Conservation (phyloP, 2,888 invertebrate species). For the Amiota mariae region DNA sequence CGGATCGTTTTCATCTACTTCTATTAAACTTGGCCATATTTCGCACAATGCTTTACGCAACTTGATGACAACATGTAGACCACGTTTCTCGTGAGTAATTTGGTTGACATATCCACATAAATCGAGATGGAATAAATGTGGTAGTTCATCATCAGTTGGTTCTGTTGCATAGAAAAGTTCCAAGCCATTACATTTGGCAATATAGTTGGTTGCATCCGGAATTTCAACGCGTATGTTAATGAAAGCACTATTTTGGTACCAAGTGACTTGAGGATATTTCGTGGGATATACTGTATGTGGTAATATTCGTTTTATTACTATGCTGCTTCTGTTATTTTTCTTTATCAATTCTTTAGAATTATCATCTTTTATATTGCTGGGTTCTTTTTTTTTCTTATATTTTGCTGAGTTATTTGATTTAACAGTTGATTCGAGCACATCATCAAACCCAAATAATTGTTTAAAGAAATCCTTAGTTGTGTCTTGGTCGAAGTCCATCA, state of each 20-base stretch:
- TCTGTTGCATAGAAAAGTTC: neutral
- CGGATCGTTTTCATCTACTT: neutral
- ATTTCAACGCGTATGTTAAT: neutral
- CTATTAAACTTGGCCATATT: slow-evolving; percentile 4
- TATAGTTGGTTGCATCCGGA: neutral
- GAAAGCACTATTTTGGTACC: neutral
- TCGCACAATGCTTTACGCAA: neutral
- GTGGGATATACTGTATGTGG: neutral
- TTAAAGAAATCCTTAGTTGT: neutral
- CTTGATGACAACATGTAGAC: neutral
- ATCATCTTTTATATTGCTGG: neutral
- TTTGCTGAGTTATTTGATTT: neutral
- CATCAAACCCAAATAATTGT: neutral
- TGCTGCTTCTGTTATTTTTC: neutral
- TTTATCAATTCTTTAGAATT: neutral
- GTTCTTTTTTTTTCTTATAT: neutral
- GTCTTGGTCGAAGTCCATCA: neutral
- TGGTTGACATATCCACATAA: neutral
- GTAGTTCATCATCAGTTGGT: neutral
- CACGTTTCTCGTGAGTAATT: neutral
- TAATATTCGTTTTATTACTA: neutral
- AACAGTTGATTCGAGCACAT: neutral
- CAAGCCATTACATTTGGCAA: neutral
- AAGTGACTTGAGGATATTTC: neutral
- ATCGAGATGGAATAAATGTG: neutral